Evolutionary conservation across 2,888 invertebrate species (phyloP).

Genomic region (Leptopilina drosophilae): DNA sequence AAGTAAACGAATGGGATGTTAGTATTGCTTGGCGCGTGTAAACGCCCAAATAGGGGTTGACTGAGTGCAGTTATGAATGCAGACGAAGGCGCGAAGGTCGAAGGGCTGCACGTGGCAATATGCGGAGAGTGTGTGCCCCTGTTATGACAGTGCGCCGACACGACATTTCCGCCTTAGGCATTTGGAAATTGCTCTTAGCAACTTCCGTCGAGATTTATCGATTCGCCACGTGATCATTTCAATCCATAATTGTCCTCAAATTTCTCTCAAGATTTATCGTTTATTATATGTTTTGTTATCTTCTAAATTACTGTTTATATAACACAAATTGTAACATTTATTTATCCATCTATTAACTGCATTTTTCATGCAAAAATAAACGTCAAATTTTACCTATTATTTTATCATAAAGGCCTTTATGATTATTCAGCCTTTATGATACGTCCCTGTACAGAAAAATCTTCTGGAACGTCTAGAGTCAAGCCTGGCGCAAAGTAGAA

Average conservation of each 20-base stretch:
- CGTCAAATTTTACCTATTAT: too few species aligned
- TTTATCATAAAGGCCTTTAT: too few species aligned
- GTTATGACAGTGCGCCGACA: constrained; percentile 74
- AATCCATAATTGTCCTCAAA: constrained; percentile 63
- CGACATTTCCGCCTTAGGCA: constrained; percentile 66
- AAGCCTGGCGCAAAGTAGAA: too few species aligned
- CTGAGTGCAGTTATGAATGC: constrained; percentile 65
- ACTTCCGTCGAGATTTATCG: constrained; percentile 69
- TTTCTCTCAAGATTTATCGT: constrained; percentile 53
- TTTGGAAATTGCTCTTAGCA: constrained; percentile 58
- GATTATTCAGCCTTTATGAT: too few species aligned
- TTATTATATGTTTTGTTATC: constrained; percentile 44
- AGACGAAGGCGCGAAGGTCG: constrained; percentile 67
- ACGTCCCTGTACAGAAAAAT: too few species aligned
- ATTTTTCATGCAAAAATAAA: too few species aligned
- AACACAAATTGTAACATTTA: too few species aligned
- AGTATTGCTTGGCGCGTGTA: constrained; percentile 36
- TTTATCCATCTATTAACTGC: too few species aligned
- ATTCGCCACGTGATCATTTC: constrained; percentile 63
- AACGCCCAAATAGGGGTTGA: constrained; percentile 44
- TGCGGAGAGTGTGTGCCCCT: constrained; percentile 58
- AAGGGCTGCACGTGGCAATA: constrained; percentile 69
- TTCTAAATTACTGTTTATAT: too few species aligned
- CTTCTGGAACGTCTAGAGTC: too few species aligned
- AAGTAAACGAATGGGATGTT: constrained; percentile 32